Evolutionary conservation across 2,888 invertebrate species (phyloP), one percentile per base, ranked within the genome.

Genomic region (Auanema freiburgensis): DNA sequence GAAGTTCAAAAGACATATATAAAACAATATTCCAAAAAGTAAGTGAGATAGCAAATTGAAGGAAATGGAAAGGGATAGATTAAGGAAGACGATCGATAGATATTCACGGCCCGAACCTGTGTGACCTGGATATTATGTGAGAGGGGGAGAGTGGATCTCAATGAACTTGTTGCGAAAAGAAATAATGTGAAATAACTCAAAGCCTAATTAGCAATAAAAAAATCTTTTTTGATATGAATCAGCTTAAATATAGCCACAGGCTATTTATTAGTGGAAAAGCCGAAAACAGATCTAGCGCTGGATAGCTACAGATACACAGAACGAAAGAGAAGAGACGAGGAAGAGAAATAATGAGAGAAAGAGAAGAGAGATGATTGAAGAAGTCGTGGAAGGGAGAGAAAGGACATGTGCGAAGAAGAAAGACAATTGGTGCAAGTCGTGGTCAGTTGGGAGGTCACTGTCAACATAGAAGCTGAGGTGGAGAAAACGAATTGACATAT

Each of bases 181-280:
- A 33, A 33, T 33, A 5, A 33, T 33, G 8, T 5, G 33, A 33
- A 33, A 33, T n/a, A n/a, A n/a, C n/a, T n/a, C n/a, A 33, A 33
- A 33, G 33, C 8, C 33, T 33, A 33, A 33, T 33, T 8, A 33
- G 33, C 3, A 33, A 33, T 33, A 8, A 33, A 33, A 33, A 33
- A 33, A 33, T 33, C 33, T 33, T 33, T 33, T 50, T 50, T 16
- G 11, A 50, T 23, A 24, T 24, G 24, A 50, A n/a, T 12, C 50
- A 11, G 16, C 50, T n/a, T 23, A 16, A 50, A n/a, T 50, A 24
- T 50, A 50, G 33, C 33, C 33, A 33, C 4, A 5, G 33, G 33
- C 33, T 24, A 50, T 46, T 46, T 46, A 46, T 50, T 50, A 50
- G 24, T 21, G 11, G 50, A 50, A 46, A 46, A 50, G 24, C 50